A percentile compares a stretch with the other conserved stretches of the same genome.
These are phyloP conservation scores for Mesoclemmys tuberculata DNA, from an alignment of 2,113 vertebrate species.

Conservation along the genomic window DNA sequence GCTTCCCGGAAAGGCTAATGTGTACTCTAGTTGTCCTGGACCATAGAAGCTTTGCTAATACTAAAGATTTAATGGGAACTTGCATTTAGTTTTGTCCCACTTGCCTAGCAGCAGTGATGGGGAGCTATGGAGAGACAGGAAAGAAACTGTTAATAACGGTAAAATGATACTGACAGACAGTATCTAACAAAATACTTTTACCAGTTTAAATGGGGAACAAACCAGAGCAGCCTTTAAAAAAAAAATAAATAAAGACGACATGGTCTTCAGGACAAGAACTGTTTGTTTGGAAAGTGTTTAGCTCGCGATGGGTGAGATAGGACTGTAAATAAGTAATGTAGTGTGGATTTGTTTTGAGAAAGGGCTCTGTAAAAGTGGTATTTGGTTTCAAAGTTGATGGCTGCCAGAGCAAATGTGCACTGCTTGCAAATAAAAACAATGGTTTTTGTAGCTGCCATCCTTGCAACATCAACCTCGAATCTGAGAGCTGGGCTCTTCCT, in stretches of 20 bases:
- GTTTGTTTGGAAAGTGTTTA: conserved; percentile 3
- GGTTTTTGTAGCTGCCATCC: neutral
- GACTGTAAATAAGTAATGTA: conserved; percentile 20
- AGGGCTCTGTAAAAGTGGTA: neutral
- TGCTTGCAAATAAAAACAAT: neutral
- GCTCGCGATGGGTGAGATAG: neutral
- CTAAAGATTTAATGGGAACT: neutral
- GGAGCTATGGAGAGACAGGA: neutral
- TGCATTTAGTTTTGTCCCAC: neutral
- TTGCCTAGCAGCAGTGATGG: neutral
- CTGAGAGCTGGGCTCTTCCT: neutral
- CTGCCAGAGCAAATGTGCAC: neutral
- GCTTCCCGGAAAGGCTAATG: conserved; percentile 1
- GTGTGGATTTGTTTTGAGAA: neutral
- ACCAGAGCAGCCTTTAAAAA: neutral
- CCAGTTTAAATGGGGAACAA: neutral
- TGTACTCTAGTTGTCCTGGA: conserved; percentile 1
- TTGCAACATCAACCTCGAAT: neutral
- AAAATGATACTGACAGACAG: neutral
- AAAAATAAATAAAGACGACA: neutral
- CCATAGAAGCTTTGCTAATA: neutral
- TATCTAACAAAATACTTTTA: neutral
- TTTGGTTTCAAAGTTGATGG: neutral
- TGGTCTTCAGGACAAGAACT: conserved; percentile 27
- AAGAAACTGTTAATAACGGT: neutral